Percentiles rank a stretch among this genome's conserved stretches.
These are phyloP conservation scores for Ramphastos sulfuratus DNA, from an alignment of 2,113 vertebrate species.

Conservation along the genomic window DNA sequence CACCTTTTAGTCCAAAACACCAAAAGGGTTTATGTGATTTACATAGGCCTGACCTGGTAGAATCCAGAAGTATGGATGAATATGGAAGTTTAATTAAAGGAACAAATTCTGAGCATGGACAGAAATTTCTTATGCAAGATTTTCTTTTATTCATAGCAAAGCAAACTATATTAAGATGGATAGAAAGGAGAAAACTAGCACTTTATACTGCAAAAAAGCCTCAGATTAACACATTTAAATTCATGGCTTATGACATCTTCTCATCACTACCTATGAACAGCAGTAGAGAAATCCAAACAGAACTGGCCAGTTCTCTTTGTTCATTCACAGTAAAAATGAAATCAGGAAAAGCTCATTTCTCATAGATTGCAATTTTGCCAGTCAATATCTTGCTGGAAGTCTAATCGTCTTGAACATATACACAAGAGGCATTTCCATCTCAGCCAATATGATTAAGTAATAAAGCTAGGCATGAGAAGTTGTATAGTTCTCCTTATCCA, in stretches of 20 bases:
- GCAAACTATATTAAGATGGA: not conserved
- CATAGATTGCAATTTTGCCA: constrained; percentile 21
- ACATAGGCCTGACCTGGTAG: not conserved
- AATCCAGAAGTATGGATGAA: not conserved
- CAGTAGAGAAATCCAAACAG: not conserved
- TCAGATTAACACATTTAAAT: not conserved
- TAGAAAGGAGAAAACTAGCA: not conserved
- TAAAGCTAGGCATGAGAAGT: constrained; percentile 9
- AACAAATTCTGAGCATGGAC: not conserved
- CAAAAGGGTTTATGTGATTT: not conserved
- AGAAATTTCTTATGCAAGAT: not conserved
- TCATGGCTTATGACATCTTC: not conserved
- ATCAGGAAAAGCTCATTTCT: not conserved
- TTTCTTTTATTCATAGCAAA: not conserved
- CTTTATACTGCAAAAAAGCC: not conserved
- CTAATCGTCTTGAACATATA: not conserved
- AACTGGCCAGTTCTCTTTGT: not conserved
- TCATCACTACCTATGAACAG: not conserved
- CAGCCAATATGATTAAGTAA: not conserved
- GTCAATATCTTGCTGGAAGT: constrained; percentile 9
- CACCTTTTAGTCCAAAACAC: not conserved
- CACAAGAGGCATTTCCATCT: not conserved
- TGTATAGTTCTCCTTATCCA: not conserved
- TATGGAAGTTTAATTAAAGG: not conserved
- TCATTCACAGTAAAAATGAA: not conserved